Conservation (phyloP, 2,113 vertebrate species). For the Phaethornis superciliosus region DNA sequence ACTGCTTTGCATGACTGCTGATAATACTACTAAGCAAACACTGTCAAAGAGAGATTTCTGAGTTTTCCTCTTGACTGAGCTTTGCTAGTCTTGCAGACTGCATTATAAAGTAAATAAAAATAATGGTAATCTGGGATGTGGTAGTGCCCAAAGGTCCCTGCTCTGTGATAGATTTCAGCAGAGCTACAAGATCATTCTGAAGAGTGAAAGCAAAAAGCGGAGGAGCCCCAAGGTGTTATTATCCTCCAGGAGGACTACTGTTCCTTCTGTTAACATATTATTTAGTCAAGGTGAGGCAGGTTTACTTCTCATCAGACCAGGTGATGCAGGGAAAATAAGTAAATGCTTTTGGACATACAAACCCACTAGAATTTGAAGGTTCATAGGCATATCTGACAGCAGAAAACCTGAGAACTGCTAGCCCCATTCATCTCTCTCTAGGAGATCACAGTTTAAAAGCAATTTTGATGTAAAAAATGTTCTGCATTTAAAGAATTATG, state of each 20-base stretch:
- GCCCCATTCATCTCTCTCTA: neutral
- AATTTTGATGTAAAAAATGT: neutral
- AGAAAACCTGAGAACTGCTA: neutral
- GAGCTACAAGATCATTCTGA: neutral
- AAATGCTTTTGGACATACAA: neutral
- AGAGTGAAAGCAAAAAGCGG: neutral
- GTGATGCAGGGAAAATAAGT: fast-evolving
- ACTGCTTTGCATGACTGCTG: slow-evolving; percentile 33
- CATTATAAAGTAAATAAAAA: neutral
- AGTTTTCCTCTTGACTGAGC: slow-evolving; percentile 10
- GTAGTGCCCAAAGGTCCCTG: neutral
- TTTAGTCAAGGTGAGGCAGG: neutral
- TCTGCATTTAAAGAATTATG: neutral
- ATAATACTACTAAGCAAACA: neutral
- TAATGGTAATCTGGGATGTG: neutral
- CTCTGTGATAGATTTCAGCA: neutral
- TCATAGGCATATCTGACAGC: neutral
- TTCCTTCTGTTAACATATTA: neutral
- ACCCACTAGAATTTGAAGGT: neutral
- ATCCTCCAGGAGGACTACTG: neutral
- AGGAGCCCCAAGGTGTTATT: neutral
- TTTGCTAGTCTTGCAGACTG: neutral
- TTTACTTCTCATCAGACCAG: neutral
- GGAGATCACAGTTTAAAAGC: neutral
- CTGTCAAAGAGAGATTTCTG: neutral